Conservation (phyloP, 1,140 invertebrate genomes). For the Drosophila watanabei region DNA sequence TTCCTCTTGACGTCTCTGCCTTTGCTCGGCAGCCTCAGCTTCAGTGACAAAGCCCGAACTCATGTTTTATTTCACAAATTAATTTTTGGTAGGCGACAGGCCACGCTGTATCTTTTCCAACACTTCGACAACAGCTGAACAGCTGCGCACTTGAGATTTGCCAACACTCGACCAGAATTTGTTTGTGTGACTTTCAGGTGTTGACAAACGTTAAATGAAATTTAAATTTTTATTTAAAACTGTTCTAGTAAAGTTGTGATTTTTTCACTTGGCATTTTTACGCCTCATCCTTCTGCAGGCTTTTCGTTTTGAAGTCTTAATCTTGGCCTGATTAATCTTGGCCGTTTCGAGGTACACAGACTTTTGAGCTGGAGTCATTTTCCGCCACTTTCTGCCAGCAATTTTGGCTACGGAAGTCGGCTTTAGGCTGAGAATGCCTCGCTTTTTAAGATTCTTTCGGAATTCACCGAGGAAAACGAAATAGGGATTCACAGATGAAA, state of each 20-base stretch:
- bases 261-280: too few relatives aligned
- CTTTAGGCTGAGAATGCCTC: constrained; percentile 23
- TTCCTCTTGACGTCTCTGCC: constrained; percentile 94
- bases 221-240: neutral
- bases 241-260: too few relatives aligned
- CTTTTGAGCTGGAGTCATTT: constrained; percentile 47
- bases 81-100: neutral
- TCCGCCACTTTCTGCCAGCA: constrained; percentile 45
- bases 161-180: neutral
- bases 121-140: neutral
- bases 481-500: constrained; percentile 28
- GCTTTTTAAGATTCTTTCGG: constrained; percentile 25
- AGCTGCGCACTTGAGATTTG: neutral
- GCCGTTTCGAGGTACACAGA: constrained; percentile 27
- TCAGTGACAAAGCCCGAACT: constrained; percentile 96
- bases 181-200: neutral
- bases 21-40: constrained; percentile 92
- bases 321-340: constrained; percentile 13
- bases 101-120: neutral
- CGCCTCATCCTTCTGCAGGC: neutral
- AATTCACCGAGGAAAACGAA: constrained; percentile 46
- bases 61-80: constrained; percentile 86
- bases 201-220: constrained; percentile 3
- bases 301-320: neutral
- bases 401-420: constrained; percentile 8